Base-by-base conservation (phyloP, 2,888 invertebrate species). In the Brenthis daphne region DNA sequence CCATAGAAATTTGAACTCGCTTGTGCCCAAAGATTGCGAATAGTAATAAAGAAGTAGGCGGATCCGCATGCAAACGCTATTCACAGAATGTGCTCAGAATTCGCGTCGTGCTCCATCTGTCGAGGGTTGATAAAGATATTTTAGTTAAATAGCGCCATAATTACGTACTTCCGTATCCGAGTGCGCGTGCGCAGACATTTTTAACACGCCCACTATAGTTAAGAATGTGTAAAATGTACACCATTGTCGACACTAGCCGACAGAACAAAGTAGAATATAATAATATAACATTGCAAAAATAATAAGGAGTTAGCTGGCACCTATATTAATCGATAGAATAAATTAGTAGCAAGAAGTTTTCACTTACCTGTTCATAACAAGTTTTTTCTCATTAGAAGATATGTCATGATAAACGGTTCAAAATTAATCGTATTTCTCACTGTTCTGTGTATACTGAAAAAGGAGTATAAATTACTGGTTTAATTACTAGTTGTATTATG, bases 151-250 rank as follows among this genome's bases (percentile, higher is more conserved):
- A 85, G 85, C 82, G 76, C 74, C 82, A 81, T 92, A 92, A 92
- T 92, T 90, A 92, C 84, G 81, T 73, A 85, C 85, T 90, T 92
- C 92, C 92, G 90, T 74, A 85, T 90, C 90, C 92, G 89, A 84
- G 70, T 79, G 85, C 91, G 90, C 90, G 91, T 89, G 92, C 90
- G 88, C 90, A 82, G 80, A 80, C 82, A 83, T 82, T 77, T 77
- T 77, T 82, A 76, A 71, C 78, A 80, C 90, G 88, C 91, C 90
- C 85, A 86, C 84, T 66, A 75, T 74, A 81, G 80, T 80, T 80
- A 73, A 79, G 79, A 77, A 76, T 82, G 81, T 76, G 77, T 80
- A 88, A 84, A 88, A 90, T 80, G 77, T 80, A 89, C 82, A 88
- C 90, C 79, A 75, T 68, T 68, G 64, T 72, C 65, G 64, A 48